Evolutionary conservation across 2,113 vertebrate genomes (phyloP).

Genomic region (Hemichromis elongatus): DNA sequence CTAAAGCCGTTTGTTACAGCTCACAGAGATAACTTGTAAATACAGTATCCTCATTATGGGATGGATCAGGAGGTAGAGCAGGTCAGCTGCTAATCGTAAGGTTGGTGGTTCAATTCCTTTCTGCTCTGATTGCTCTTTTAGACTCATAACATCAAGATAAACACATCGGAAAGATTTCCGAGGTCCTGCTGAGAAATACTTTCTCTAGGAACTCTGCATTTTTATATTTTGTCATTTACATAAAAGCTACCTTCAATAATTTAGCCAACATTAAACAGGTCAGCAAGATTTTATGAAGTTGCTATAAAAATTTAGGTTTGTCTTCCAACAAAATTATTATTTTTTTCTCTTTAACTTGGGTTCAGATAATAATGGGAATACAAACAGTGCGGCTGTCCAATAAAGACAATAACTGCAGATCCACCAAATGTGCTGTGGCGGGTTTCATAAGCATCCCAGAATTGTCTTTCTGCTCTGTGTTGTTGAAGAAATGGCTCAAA

Average conservation of each 20-base stretch:
- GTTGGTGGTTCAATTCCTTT: background rate
- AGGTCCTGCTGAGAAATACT: background rate
- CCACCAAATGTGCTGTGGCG: background rate
- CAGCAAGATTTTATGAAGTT: background rate
- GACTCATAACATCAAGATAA: background rate
- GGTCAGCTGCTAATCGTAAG: background rate
- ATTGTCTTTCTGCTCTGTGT: background rate
- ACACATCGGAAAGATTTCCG: background rate
- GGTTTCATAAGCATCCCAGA: background rate
- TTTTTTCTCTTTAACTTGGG: background rate
- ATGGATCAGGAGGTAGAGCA: background rate
- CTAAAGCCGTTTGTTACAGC: rapidly evolving
- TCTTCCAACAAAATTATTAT: background rate
- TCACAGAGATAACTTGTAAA: rapidly evolving
- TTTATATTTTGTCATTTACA: background rate
- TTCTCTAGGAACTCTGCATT: background rate
- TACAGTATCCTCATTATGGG: background rate
- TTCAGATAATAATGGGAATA: background rate
- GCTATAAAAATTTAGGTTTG: background rate
- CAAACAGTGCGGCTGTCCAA: background rate
- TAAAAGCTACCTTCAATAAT: background rate
- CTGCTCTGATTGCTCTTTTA: background rate
- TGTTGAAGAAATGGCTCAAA: background rate
- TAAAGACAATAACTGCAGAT: background rate
- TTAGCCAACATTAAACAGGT: background rate